phyloP scores from a whole-genome alignment of 2,888 invertebrate species.

The Neoaliturus tenellus region DNA sequence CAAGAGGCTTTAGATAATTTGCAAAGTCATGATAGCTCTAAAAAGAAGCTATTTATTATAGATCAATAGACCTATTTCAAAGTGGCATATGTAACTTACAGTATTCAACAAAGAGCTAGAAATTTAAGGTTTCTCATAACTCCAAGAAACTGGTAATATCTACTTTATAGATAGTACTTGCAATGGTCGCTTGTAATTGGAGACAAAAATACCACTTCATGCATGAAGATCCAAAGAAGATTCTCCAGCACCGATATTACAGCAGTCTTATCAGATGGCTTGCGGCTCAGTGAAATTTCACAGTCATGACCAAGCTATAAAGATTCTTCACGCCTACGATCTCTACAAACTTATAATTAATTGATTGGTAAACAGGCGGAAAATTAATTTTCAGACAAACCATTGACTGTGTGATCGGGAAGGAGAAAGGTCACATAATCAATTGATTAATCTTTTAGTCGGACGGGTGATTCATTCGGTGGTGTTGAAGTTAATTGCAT shows the following conservation, averaged over 20 bases:
- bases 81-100: no score
- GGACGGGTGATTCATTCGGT: constrained; percentile 14
- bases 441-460: constrained; percentile 13
- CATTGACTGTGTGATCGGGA: not conserved
- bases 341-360: constrained; percentile 24
- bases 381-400: constrained; percentile 42
- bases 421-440: not conserved
- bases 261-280: not conserved
- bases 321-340: constrained; percentile 28
- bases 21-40: no score
- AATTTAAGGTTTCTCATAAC: no score
- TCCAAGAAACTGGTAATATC: no score
- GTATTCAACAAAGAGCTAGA: no score
- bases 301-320: constrained; percentile 24
- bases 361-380: constrained; percentile 40
- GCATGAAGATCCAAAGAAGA: not conserved
- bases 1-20: no score
- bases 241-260: not conserved
- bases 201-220: no score
- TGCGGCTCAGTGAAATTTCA: not conserved
- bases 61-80: no score
- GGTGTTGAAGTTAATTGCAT: not conserved
- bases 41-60: no score
- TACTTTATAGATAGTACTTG: no score
- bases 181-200: no score